Base-by-base conservation (phyloP, 2,888 invertebrate genomes). In the Metellina segmentata region DNA sequence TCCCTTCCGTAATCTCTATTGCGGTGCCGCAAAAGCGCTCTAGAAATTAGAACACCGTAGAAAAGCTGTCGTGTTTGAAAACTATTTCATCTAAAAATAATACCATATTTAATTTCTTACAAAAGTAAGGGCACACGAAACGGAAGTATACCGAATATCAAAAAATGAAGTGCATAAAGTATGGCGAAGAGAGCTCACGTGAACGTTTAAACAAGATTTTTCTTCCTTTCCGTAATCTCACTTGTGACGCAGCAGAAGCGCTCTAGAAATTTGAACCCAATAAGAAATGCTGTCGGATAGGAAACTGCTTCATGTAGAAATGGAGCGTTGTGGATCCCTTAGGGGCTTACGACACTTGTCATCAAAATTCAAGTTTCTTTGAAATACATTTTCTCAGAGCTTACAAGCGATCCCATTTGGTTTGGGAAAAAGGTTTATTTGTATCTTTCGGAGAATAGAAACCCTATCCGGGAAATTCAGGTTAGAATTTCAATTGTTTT, bases 311-410 rank as follows among this genome's bases (percentile, higher is more conserved):
- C 48, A 48, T 69, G 72, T 34, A 52, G n/a, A 16, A n/a, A 71
- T 71, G 71, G n/a, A 82, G 49, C 48, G 53, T 20, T 49, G 19
- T 71, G 70, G 70, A n/a, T n/a, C 83, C 83, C 72, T 20, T 51
- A 51, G 72, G 83, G 72, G 53, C 51, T 34, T 13, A 83, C 19
- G 72, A 34, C 20, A 52, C 16, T 72, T 72, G 83, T 72, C 83
- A 83, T 72, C 19, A 52, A 72, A 71, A 83, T 72, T 83, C 34
- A 52, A 83, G 72, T 53, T 83, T 83, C 83, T 83, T 83, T 72
- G 16, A 78, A 78, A 78, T 52, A 51, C 52, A 20, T 78, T 19
- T 51, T 51, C 52, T 61, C 51, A 77, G 19, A 48, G 16, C 61
- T 79, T 34, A 20, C 11, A 34, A 79, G 20, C 34, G 61, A 61